Percentiles rank a stretch among this genome's conserved stretches.
These are phyloP conservation scores for Pseudochaenichthys georgianus DNA, from an alignment of 2,797 vertebrate genomes.

Conservation along the genomic window DNA sequence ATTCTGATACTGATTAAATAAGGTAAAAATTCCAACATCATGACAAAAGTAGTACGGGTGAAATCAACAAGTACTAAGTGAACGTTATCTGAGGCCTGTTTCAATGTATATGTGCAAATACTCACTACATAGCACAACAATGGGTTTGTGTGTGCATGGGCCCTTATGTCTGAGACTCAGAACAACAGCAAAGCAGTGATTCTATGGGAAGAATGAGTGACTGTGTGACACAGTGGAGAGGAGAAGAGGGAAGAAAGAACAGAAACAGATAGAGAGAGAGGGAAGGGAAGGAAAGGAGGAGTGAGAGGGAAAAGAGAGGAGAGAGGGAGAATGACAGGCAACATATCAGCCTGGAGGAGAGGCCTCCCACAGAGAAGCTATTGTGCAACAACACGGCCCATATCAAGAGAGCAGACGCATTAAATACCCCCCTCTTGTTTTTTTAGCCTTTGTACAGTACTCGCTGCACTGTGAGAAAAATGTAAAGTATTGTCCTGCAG, in stretches of 20 bases:
- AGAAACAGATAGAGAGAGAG: slow-evolving; percentile 4
- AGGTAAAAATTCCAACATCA: too few species aligned
- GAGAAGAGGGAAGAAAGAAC: not conserved
- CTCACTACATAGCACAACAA: not conserved
- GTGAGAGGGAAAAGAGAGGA: not conserved
- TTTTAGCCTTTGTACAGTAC: slow-evolving; percentile 20
- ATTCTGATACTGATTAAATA: too few species aligned
- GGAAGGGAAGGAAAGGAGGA: slow-evolving; percentile 1
- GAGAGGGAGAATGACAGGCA: slow-evolving; percentile 46
- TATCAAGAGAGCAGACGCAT: slow-evolving; percentile 41
- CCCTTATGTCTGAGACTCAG: slow-evolving; percentile 13
- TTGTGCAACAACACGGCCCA: slow-evolving; percentile 63
- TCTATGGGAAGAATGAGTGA: slow-evolving; percentile 36
- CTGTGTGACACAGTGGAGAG: slow-evolving; percentile 19
- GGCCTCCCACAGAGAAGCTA: slow-evolving; percentile 67
- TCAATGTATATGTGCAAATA: not conserved
- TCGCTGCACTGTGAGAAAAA: slow-evolving; percentile 52
- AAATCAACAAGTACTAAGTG: not conserved
- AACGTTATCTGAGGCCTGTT: not conserved
- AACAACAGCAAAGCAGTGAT: slow-evolving; percentile 25
- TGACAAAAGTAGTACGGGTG: too few species aligned
- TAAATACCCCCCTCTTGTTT: slow-evolving; percentile 36
- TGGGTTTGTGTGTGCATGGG: not conserved
- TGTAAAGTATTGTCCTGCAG: slow-evolving; percentile 55
- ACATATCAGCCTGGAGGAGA: slow-evolving; percentile 64